Percentiles rank a stretch among this genome's conserved stretches.
phyloP scores from a whole-genome alignment of 2,888 invertebrate genomes.

The Oscheius sp. region DNA sequence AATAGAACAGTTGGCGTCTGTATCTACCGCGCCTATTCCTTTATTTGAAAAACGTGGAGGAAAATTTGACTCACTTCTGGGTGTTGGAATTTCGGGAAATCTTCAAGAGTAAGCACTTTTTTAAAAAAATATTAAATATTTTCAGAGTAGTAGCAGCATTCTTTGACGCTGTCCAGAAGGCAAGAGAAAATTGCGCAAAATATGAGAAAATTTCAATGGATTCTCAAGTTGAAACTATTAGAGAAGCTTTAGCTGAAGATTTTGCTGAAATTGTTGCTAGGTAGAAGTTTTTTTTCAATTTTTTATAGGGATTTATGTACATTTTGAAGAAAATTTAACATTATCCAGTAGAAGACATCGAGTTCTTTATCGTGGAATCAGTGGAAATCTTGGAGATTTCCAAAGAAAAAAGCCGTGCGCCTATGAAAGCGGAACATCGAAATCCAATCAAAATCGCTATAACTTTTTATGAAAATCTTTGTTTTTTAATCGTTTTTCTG shows the following conservation, averaged over 20 bases:
- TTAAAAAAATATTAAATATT: background rate
- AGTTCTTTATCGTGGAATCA: no score
- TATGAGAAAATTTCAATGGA: slow-evolving; percentile 39
- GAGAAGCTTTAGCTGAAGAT: slow-evolving; percentile 37
- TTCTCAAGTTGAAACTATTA: slow-evolving; percentile 24
- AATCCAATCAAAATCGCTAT: no score
- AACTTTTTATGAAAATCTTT: no score
- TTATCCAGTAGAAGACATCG: no score
- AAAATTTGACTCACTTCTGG: slow-evolving; percentile 61
- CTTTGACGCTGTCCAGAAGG: slow-evolving; percentile 20
- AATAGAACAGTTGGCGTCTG: background rate
- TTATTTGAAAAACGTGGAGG: slow-evolving; percentile 61
- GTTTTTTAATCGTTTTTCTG: no score
- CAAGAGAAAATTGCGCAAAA: slow-evolving; percentile 29
- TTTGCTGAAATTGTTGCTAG: slow-evolving; percentile 33
- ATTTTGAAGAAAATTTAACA: no score
- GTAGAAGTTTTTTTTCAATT: slow-evolving; percentile 14
- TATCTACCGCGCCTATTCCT: slow-evolving; percentile 45
- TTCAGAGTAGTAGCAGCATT: slow-evolving; percentile 8
- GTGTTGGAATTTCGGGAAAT: slow-evolving; percentile 62
- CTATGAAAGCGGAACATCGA: no score
- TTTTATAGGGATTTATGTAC: background rate
- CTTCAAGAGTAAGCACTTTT: slow-evolving; percentile 48
- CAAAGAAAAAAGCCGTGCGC: no score
- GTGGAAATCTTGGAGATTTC: no score